Evolutionary conservation across 1,140 invertebrate species (phyloP).

Genomic region (Spodoptera litura): DNA sequence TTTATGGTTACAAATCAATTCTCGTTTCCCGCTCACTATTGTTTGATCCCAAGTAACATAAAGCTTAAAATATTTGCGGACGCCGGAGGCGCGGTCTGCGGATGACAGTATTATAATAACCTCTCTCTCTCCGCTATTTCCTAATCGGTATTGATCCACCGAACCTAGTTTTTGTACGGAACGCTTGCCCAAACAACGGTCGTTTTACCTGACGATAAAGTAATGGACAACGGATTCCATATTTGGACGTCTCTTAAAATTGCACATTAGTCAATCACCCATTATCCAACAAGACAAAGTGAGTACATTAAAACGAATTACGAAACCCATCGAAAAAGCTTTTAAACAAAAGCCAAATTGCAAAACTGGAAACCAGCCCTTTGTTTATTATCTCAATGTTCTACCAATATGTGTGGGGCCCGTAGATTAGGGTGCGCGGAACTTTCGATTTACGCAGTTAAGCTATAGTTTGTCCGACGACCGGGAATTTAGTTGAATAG

Average conservation of each 20-base stretch:
- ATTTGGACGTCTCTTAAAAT: no score
- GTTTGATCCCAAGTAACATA: slow-evolving; percentile 42
- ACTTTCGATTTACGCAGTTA: slow-evolving; percentile 46
- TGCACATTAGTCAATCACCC: background rate
- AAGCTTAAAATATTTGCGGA: slow-evolving; percentile 50
- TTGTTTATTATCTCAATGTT: slow-evolving; percentile 48
- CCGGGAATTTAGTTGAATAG: slow-evolving; percentile 41
- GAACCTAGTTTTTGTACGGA: slow-evolving; percentile 35
- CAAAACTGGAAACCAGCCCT: slow-evolving; percentile 29
- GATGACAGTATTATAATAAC: slow-evolving; percentile 57
- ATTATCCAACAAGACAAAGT: background rate
- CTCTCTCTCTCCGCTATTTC: slow-evolving; percentile 44
- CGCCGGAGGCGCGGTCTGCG: slow-evolving; percentile 44
- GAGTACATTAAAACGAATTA: slow-evolving; percentile 17
- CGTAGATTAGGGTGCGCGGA: slow-evolving; percentile 41
- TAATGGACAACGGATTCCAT: no score
- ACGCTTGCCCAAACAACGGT: no score
- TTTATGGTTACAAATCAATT: slow-evolving; percentile 41
- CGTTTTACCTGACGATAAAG: no score
- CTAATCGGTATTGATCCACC: slow-evolving; percentile 46
- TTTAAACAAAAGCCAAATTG: slow-evolving; percentile 36
- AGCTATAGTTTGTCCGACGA: slow-evolving; percentile 37
- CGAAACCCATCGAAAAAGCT: slow-evolving; percentile 32
- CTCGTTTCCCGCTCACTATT: slow-evolving; percentile 40
- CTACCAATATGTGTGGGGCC: slow-evolving; percentile 33